phyloP scores from a whole-genome alignment of 2,888 invertebrate genomes.

The Cheilosia scutellata region DNA sequence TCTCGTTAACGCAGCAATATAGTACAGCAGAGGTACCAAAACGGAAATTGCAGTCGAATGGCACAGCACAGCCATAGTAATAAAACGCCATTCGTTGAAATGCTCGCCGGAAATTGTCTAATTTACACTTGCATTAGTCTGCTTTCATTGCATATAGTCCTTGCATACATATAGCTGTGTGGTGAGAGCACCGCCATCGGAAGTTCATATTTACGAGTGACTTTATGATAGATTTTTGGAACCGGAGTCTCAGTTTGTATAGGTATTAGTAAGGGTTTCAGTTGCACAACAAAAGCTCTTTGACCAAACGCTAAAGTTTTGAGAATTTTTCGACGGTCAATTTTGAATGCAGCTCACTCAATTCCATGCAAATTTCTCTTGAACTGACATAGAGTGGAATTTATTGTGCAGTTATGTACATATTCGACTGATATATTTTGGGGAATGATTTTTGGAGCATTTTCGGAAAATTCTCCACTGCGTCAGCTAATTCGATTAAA shows the following conservation, averaged over 20 bases:
- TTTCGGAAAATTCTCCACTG: no score
- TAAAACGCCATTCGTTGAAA: constrained; percentile 9
- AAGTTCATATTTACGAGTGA: constrained; percentile 34
- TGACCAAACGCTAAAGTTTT: background rate
- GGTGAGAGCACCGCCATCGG: constrained; percentile 6
- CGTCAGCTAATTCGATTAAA: no score
- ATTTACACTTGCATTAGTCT: constrained; percentile 42
- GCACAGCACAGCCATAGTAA: background rate
- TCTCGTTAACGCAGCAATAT: constrained; percentile 31
- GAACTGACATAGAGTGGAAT: no score
- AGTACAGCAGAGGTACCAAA: constrained; percentile 30
- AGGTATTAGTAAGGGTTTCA: constrained; percentile 8
- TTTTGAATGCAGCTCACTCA: no score
- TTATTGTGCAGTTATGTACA: no score
- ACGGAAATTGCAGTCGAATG: constrained; percentile 53
- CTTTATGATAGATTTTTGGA: constrained; percentile 35
- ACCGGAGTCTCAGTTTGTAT: constrained; percentile 2
- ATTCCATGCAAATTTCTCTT: no score
- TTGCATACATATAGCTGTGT: constrained; percentile 33
- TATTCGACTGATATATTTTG: no score
- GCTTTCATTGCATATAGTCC: constrained; percentile 30
- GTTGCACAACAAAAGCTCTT: constrained; percentile 16
- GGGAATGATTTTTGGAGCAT: no score
- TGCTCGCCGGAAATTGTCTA: constrained; percentile 53
- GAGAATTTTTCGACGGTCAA: background rate